phyloP scores from a whole-genome alignment of 2,797 vertebrate species.

The Potorous gilbertii region DNA sequence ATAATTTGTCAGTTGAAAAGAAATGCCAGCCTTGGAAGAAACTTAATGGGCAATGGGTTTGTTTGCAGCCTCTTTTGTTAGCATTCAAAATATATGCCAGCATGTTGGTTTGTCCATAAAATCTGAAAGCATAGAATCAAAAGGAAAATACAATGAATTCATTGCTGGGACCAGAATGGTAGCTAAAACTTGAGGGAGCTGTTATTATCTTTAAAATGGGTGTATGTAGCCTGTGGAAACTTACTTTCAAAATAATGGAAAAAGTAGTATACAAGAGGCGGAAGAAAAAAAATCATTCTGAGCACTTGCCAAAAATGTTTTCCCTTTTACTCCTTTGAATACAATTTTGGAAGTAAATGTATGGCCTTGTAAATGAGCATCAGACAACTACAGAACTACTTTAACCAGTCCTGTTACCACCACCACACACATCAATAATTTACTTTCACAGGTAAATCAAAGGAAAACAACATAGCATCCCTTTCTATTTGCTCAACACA shows the following conservation, averaged over 20 bases:
- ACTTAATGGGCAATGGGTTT: slow-evolving; percentile 53
- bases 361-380: slow-evolving; percentile 51
- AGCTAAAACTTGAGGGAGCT: neutral
- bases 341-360: slow-evolving; percentile 70
- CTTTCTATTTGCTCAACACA: slow-evolving; percentile 36
- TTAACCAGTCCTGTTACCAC: neutral
- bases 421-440: neutral
- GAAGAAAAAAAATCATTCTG: slow-evolving; percentile 73
- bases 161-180: neutral
- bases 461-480: slow-evolving; percentile 28
- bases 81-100: slow-evolving; percentile 35
- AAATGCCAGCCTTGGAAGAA: slow-evolving; percentile 55
- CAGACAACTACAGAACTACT: slow-evolving; percentile 16
- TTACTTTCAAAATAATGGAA: slow-evolving; percentile 40
- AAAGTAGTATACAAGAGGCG: neutral
- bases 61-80: neutral
- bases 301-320: slow-evolving; percentile 70
- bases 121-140: slow-evolving; percentile 4
- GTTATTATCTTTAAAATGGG: slow-evolving; percentile 29
- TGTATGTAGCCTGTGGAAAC: slow-evolving; percentile 15
- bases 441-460: slow-evolving; percentile 51
- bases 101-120: slow-evolving; percentile 45
- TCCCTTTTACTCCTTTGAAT: slow-evolving; percentile 66
- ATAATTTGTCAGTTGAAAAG: slow-evolving; percentile 45
- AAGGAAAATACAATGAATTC: neutral